Evolutionary conservation across 2,797 vertebrate genomes (phyloP).

Genomic region (Tragelaphus oryx): DNA sequence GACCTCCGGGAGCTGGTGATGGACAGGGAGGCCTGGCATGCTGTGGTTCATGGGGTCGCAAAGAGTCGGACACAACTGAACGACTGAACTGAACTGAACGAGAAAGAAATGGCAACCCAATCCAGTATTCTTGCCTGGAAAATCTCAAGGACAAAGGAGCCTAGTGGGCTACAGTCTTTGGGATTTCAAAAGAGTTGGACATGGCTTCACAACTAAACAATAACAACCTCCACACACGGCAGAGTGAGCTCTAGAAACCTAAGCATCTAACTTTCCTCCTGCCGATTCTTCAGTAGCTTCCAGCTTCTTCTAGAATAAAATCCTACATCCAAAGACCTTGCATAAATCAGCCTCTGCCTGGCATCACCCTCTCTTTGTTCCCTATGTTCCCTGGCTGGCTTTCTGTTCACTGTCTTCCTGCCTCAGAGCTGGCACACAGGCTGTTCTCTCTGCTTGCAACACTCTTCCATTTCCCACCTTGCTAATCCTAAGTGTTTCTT

Average conservation of each 20-base stretch:
- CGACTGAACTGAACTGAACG: too few species aligned
- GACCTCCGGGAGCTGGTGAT: too few species aligned
- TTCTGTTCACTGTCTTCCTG: background rate
- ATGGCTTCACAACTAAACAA: background rate
- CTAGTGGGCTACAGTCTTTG: background rate
- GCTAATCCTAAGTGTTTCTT: background rate
- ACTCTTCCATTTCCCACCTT: background rate
- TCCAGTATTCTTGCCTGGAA: background rate
- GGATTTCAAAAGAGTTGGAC: background rate
- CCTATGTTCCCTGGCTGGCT: background rate
- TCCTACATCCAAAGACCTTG: background rate
- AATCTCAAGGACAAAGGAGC: background rate
- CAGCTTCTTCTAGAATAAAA: background rate
- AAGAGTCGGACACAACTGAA: too few species aligned
- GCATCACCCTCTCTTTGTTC: background rate
- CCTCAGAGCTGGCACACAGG: background rate
- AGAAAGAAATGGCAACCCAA: background rate
- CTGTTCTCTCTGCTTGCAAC: background rate
- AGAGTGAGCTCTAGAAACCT: background rate
- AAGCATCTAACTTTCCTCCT: background rate
- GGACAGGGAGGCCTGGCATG: too few species aligned
- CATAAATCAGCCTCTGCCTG: background rate
- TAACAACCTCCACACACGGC: background rate
- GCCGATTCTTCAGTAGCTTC: background rate
- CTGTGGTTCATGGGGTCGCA: fast-evolving